A percentile compares a stretch with the other conserved stretches of the same genome.
Evolutionary conservation across 2,797 vertebrate species (phyloP).

Genomic region (Phoebastria nigripes): DNA sequence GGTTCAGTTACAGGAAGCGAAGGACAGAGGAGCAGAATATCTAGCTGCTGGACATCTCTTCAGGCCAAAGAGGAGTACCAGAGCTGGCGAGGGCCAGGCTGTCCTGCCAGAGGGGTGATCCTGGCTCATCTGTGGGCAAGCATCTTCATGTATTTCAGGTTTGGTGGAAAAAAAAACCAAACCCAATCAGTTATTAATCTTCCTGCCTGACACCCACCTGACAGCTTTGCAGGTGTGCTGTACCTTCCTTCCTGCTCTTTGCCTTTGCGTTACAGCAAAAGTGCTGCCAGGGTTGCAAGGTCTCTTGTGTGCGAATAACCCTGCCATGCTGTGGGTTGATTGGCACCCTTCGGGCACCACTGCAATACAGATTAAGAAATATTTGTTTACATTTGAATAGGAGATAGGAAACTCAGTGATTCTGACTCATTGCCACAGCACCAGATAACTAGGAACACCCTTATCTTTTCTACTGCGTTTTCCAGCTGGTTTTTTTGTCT

Average conservation of each 20-base stretch:
- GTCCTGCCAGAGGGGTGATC: neutral
- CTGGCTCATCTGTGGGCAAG: neutral
- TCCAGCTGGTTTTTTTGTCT: neutral
- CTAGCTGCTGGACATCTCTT: neutral
- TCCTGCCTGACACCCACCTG: neutral
- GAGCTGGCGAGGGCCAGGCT: neutral
- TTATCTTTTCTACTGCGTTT: constrained; percentile 1
- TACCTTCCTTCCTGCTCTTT: neutral
- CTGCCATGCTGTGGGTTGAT: neutral
- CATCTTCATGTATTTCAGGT: neutral
- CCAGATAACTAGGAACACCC: constrained; percentile 10
- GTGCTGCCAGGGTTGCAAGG: rapidly evolving
- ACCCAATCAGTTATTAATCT: neutral
- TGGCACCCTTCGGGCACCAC: neutral
- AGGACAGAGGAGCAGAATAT: neutral
- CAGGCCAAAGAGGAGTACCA: neutral
- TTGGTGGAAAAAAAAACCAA: neutral
- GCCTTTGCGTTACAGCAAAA: neutral
- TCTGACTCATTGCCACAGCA: neutral
- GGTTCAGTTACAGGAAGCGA: neutral
- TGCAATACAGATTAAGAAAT: constrained; percentile 12
- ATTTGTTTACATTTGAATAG: constrained; percentile 45
- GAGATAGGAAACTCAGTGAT: constrained; percentile 18
- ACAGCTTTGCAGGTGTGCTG: neutral
- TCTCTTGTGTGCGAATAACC: neutral